Conservation (phyloP, 2,888 invertebrate genomes). For the Dasysyrphus albostriatus region DNA sequence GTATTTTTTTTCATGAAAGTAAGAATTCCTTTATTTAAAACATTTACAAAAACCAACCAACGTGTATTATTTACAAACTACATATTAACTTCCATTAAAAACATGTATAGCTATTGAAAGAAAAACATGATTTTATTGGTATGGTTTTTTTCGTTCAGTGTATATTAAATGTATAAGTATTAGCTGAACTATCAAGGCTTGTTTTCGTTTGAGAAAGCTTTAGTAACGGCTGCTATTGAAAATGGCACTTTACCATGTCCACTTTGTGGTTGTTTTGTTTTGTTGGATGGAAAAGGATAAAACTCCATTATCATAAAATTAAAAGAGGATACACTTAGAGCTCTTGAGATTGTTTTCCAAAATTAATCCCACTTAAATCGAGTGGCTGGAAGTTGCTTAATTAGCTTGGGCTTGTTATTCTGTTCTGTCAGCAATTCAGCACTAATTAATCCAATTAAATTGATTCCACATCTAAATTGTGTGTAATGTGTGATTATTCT, state of each 20-base stretch:
- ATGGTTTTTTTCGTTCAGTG: neutral
- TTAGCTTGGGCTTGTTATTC: neutral
- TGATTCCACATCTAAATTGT: slow-evolving; percentile 29
- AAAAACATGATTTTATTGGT: no score
- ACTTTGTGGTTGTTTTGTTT: slow-evolving; percentile 12
- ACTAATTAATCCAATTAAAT: slow-evolving; percentile 64
- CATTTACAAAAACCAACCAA: no score
- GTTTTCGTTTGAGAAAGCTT: neutral
- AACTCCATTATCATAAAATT: slow-evolving; percentile 19
- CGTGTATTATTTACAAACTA: no score
- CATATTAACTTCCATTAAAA: no score
- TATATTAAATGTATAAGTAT: neutral
- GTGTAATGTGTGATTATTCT: slow-evolving; percentile 41
- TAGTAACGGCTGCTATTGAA: slow-evolving; percentile 8
- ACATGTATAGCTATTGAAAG: no score
- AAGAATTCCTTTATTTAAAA: no score
- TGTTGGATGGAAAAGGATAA: neutral
- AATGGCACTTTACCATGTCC: neutral
- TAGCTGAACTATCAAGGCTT: neutral
- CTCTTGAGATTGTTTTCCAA: neutral
- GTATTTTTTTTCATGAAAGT: no score
- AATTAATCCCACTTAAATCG: slow-evolving; percentile 28
- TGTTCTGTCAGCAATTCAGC: slow-evolving; percentile 20
- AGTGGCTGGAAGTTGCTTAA: slow-evolving; percentile 11
- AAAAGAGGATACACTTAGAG: neutral